Evolutionary conservation across 2,797 vertebrate species (phyloP).

Genomic region (Mionectes olivaceus): DNA sequence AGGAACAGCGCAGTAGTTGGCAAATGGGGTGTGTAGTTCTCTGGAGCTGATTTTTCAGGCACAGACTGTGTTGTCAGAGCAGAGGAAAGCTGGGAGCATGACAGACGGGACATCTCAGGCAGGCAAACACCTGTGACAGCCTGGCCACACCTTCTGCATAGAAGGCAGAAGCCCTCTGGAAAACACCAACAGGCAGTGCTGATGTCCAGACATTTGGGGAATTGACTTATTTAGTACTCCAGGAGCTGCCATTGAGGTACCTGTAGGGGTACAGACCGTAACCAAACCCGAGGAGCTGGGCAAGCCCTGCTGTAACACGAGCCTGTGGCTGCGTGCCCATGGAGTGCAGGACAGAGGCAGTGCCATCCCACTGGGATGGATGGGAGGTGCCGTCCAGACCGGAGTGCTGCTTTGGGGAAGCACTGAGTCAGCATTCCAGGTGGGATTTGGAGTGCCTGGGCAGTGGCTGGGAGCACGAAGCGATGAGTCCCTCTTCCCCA

Average conservation of each 20-base stretch:
- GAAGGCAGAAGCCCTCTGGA: neutral
- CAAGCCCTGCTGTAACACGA: neutral
- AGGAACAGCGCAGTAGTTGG: neutral
- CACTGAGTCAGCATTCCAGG: accelerated
- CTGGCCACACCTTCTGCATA: neutral
- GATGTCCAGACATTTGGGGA: neutral
- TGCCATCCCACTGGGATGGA: neutral
- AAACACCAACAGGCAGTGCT: neutral
- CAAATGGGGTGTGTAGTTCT: accelerated
- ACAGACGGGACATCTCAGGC: neutral
- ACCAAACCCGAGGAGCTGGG: neutral
- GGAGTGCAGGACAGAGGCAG: accelerated
- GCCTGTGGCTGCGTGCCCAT: neutral
- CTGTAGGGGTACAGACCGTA: neutral
- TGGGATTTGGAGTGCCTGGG: neutral
- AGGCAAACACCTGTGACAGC: neutral
- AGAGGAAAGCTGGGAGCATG: neutral
- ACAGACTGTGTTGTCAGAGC: neutral
- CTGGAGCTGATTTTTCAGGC: neutral
- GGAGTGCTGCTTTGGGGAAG: neutral
- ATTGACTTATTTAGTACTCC: neutral
- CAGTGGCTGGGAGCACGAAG: accelerated
- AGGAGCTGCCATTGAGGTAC: neutral
- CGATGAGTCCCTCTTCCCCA: neutral
- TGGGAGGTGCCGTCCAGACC: neutral